A percentile compares a stretch with the other conserved stretches of the same genome.
Conservation (phyloP, 2,888 invertebrate genomes). For the Sclerodermus sp. region DNA sequence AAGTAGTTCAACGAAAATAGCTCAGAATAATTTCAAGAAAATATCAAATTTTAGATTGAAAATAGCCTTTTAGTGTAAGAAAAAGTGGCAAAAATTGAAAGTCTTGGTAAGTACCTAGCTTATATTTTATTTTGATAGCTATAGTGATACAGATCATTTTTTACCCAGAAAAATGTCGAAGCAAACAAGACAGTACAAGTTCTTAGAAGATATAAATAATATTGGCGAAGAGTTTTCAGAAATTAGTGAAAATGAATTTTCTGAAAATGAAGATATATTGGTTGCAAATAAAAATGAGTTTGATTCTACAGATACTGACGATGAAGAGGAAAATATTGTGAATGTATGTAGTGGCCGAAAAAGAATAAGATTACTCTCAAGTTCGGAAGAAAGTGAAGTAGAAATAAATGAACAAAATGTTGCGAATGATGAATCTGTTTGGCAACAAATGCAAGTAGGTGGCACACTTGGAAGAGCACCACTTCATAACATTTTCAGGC, state of each 20-base stretch:
- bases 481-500: conserved; percentile 9
- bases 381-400: conserved; percentile 16
- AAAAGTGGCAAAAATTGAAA: no score
- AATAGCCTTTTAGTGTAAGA: no score
- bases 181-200: neutral
- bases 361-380: neutral
- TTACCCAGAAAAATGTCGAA: neutral
- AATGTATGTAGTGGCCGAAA: neutral
- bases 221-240: conserved; percentile 6
- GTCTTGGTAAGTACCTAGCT: neutral
- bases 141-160: neutral
- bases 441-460: conserved; percentile 12
- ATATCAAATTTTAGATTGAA: no score
- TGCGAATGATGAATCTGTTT: conserved; percentile 13
- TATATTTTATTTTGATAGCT: neutral
- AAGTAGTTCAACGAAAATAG: no score
- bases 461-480: conserved; percentile 11
- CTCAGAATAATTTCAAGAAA: no score
- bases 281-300: neutral
- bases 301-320: neutral
- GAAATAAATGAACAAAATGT: conserved; percentile 23
- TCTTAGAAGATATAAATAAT: neutral
- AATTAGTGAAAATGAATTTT: conserved; percentile 19
- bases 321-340: conserved; percentile 2
- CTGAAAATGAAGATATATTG: conserved; percentile 15